phyloP scores from a whole-genome alignment of 2,888 invertebrate species.

The Pyrrhosoma nymphula region DNA sequence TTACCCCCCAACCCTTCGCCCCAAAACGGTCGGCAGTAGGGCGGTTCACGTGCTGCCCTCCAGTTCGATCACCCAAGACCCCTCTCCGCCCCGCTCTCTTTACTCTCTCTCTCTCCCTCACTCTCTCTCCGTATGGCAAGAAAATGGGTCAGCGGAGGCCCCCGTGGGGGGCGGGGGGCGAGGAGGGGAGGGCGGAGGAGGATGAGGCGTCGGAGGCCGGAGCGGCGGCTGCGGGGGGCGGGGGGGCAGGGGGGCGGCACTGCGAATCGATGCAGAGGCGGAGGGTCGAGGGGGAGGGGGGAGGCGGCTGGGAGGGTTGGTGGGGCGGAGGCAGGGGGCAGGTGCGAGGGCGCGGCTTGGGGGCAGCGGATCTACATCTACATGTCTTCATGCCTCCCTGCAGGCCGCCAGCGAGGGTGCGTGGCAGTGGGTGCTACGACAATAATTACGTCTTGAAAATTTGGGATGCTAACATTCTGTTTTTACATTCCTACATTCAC shows the following conservation, averaged over 20 bases:
- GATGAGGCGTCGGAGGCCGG: background rate
- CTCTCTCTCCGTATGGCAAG: slow-evolving; percentile 17
- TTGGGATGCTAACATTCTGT: too few relatives aligned
- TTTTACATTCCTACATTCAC: too few relatives aligned
- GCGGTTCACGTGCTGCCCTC: background rate
- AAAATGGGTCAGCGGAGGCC: slow-evolving; percentile 48
- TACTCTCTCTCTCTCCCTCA: slow-evolving; percentile 12
- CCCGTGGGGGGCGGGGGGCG: background rate
- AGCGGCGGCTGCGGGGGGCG: too few relatives aligned
- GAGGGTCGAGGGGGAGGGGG: background rate
- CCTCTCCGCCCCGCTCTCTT: background rate
- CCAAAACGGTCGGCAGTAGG: background rate
- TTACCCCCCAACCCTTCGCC: too few relatives aligned
- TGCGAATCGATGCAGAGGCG: background rate
- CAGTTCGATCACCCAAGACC: slow-evolving; percentile 32
- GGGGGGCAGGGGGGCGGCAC: background rate
- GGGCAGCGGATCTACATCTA: background rate
- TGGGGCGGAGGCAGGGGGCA: background rate
- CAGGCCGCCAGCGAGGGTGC: background rate
- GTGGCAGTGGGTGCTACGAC: background rate
- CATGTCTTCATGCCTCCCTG: too few relatives aligned
- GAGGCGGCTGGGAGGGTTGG: background rate
- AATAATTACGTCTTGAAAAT: too few relatives aligned
- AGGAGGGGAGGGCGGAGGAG: background rate
- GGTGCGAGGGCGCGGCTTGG: background rate